These are phyloP conservation scores for Timema podura DNA, from an alignment of 2,888 invertebrate species.

Conservation along the genomic window DNA sequence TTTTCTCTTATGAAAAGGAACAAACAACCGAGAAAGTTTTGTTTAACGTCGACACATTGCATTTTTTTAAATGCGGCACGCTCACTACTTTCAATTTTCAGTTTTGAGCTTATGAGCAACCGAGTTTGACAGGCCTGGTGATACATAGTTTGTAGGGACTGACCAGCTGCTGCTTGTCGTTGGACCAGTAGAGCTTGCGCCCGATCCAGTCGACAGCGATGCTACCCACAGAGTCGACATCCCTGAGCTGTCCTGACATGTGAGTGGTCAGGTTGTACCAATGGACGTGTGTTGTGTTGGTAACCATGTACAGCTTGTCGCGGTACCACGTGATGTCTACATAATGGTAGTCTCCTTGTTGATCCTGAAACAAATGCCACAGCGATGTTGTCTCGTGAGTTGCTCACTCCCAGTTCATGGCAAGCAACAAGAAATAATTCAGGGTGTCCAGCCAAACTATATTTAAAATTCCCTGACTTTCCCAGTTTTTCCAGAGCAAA, in stretches of 20 bases:
- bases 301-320: slow-evolving; percentile 69
- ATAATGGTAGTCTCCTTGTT: slow-evolving; percentile 49
- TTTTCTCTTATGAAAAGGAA: too few relatives aligned
- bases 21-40: too few relatives aligned
- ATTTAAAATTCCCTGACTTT: too few relatives aligned
- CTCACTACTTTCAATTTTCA: too few relatives aligned
- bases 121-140: too few relatives aligned
- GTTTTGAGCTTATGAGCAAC: too few relatives aligned
- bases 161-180: slow-evolving; percentile 78
- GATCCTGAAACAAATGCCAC: slow-evolving; percentile 27
- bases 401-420: too few relatives aligned
- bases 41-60: too few relatives aligned
- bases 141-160: slow-evolving; percentile 39
- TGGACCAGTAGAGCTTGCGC: slow-evolving; percentile 85
- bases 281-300: slow-evolving; percentile 66
- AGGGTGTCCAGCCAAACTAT: too few relatives aligned
- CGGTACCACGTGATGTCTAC: slow-evolving; percentile 75
- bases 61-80: too few relatives aligned
- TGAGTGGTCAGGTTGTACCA: slow-evolving; percentile 65
- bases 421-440: too few relatives aligned
- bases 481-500: too few relatives aligned
- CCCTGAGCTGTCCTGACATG: slow-evolving; percentile 53
- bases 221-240: slow-evolving; percentile 69
- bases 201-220: slow-evolving; percentile 90
- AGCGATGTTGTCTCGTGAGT: not conserved